These are phyloP conservation scores for Urechis unicinctus DNA, from an alignment of 2,888 invertebrate genomes.

Conservation along the genomic window DNA sequence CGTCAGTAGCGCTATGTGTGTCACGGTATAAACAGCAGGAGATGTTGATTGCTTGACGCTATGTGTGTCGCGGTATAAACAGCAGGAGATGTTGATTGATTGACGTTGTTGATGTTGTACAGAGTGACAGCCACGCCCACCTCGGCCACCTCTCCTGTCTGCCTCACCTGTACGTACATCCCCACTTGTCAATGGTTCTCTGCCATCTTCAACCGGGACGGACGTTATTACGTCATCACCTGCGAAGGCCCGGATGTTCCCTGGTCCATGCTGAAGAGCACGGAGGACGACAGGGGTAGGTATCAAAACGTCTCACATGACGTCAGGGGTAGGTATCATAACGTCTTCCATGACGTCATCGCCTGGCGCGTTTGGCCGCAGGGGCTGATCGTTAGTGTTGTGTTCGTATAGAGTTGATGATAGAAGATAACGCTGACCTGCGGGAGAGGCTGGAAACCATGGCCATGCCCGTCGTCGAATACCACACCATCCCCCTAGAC, in stretches of 20 bases:
- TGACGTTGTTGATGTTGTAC: no score
- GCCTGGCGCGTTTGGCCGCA: no score
- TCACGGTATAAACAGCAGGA: no score
- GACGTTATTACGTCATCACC: constrained; percentile 76
- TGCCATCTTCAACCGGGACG: constrained; percentile 58
- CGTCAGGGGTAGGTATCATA: neutral
- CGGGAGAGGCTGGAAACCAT: constrained; percentile 65
- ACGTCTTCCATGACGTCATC: no score
- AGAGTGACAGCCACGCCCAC: no score
- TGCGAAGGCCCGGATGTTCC: constrained; percentile 89
- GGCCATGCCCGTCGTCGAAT: constrained; percentile 81
- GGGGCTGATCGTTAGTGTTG: no score
- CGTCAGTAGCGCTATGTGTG: no score
- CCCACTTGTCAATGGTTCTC: constrained; percentile 77
- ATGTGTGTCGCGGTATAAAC: no score
- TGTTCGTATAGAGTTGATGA: constrained; percentile 26
- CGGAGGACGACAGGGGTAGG: constrained; percentile 11
- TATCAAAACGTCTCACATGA: neutral
- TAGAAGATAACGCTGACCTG: constrained; percentile 78
- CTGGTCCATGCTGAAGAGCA: constrained; percentile 28
- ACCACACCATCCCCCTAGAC: constrained; percentile 81
- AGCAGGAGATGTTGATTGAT: no score
- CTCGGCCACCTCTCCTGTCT: no score
- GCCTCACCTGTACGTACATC: constrained; percentile 63
- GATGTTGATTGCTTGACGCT: no score